Base-by-base conservation (phyloP, 2,113 vertebrate genomes). In the Pelecanus crispus region DNA sequence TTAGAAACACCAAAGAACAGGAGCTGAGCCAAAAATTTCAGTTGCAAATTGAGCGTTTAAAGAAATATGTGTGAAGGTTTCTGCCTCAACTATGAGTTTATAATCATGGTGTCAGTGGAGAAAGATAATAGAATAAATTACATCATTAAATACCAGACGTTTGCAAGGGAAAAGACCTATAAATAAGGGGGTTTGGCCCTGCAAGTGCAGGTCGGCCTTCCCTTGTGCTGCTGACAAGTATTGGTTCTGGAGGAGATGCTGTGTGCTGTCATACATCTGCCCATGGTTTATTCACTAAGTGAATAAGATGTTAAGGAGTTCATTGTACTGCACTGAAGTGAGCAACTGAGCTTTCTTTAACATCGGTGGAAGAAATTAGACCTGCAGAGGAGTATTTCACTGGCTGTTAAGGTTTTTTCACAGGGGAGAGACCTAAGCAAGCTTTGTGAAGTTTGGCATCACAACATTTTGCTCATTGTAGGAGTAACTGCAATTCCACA, bases 11-110 rank as follows among this genome's bases (percentile, higher is more conserved):
- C 62, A 53, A 85, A 87, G 78, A 68, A 65, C 21, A 85, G 81
- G 62, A 91, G 17, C 68, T 34, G 65, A 91, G 65, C 62, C 73
- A 91, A 78, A 92, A 94, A 86, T 24, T 81, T 84, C 63, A 67
- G 83, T 75, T 89, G 61, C 86, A 94, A 94, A 92, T 86, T 44
- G 56, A 87, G 68, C 52, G 78, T 92, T 94, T 94, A 87, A 95
- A 92, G 84, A 92, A 95, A 36, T 71, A 55, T 2, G 7, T 65
- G 86, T 87, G 90, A 87, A 89, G 86, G 34, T 84, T 58, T 94
- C 20, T 95, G 91, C 73, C 52, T 92, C 66, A 56, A 34, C 77
- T 63, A 8, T 32, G 56, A 92, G 73, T 75, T 95, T 89, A 85
- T 92, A 94, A 91, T 95, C 40, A 26, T 40, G 88, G 62, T 96